Conservation (phyloP, 2,888 invertebrate species). For the Nephrotoma appendiculata region DNA sequence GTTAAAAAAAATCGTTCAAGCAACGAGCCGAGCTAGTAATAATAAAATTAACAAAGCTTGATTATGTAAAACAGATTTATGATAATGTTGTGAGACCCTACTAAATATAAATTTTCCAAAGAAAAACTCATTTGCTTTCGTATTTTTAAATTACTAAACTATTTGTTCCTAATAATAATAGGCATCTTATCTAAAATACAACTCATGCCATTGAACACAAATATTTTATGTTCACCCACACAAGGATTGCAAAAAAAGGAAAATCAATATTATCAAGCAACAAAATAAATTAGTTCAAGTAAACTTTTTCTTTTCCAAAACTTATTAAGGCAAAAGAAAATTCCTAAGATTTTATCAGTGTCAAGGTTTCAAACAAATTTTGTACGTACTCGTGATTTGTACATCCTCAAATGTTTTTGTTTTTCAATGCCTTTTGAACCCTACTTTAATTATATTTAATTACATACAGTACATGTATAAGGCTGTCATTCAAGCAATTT, state of each 20-base stretch:
- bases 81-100: too few relatives aligned
- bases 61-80: too few relatives aligned
- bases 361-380: not conserved
- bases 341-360: not conserved
- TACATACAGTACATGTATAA: not conserved
- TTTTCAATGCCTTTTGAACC: not conserved
- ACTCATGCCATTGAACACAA: not conserved
- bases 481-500: not conserved
- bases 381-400: not conserved
- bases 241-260: not conserved
- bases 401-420: not conserved
- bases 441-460: not conserved
- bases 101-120: too few relatives aligned
- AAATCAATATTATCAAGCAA: not conserved
- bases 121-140: too few relatives aligned
- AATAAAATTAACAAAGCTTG: too few relatives aligned
- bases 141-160: too few relatives aligned
- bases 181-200: not conserved
- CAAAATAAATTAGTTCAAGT: not conserved
- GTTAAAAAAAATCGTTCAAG: too few relatives aligned
- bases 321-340: not conserved
- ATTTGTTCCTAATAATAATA: too few relatives aligned
- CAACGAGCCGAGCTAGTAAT: too few relatives aligned
- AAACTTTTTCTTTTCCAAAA: not conserved
- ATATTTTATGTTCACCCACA: not conserved